phyloP scores from a whole-genome alignment of 2,888 invertebrate genomes.

The Drosophila paramelanica region DNA sequence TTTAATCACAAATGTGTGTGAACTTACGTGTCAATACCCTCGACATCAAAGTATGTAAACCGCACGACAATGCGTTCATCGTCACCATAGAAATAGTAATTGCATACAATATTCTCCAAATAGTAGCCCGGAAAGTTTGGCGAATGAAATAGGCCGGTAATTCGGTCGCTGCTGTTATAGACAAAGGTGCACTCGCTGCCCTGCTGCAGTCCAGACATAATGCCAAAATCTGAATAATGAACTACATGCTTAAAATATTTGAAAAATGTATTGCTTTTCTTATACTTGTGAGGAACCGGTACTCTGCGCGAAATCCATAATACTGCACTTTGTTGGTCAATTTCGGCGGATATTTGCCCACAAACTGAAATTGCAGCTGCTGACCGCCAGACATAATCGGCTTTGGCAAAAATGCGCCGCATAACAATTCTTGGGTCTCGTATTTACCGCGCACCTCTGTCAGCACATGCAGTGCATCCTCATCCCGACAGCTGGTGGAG shows the following conservation, averaged over 20 bases:
- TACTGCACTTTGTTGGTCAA: conserved; percentile 89
- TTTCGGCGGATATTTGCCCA: conserved; percentile 87
- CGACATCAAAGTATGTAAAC: conserved; percentile 96
- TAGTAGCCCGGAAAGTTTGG: conserved; percentile 96
- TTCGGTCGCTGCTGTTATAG: conserved; percentile 92
- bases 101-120: conserved; percentile 95
- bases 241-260: not conserved
- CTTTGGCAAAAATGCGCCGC: conserved; percentile 91
- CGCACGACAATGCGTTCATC: conserved; percentile 93
- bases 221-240: conserved; percentile 91
- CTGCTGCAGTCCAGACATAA: conserved; percentile 92
- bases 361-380: conserved; percentile 93
- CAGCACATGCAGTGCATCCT: conserved; percentile 86
- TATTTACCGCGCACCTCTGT: conserved; percentile 93
- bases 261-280: conserved; percentile 49
- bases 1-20: not conserved
- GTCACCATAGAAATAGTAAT: conserved; percentile 95
- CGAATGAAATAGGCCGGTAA: conserved; percentile 91
- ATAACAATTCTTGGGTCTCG: conserved; percentile 94
- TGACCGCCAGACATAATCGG: conserved; percentile 97
- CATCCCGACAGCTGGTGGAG: conserved; percentile 78
- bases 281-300: conserved; percentile 96
- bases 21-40: conserved; percentile 96
- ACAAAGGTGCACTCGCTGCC: conserved; percentile 94
- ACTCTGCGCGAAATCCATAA: conserved; percentile 94